phyloP scores from a whole-genome alignment of 2,888 invertebrate species.

The Mayetiola destructor region DNA sequence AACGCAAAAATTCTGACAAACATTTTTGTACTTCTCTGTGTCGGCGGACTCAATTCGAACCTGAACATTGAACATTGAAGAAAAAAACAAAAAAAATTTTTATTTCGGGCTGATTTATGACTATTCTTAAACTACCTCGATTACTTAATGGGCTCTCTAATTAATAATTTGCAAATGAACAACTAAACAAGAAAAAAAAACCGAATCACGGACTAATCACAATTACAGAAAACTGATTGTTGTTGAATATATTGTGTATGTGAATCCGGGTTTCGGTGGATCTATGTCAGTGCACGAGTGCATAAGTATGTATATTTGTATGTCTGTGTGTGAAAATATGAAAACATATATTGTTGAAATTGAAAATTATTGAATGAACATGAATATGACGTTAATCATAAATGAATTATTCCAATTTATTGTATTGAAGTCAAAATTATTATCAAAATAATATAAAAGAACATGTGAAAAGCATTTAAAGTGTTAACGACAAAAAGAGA shows the following conservation, averaged over 20 bases:
- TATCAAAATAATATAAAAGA: not conserved
- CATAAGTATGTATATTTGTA: not conserved
- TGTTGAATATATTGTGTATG: too few relatives aligned
- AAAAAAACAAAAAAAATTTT: not conserved
- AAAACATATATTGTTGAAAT: too few relatives aligned
- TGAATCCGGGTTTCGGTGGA: not conserved
- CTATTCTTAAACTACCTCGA: slow-evolving; percentile 8
- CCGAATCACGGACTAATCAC: too few relatives aligned
- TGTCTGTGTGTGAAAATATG: not conserved
- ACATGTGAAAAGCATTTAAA: slow-evolving; percentile 11
- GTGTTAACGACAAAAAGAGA: not conserved
- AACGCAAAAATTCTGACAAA: too few relatives aligned
- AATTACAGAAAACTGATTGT: too few relatives aligned
- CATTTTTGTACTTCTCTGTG: not conserved
- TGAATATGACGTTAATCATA: slow-evolving; percentile 5
- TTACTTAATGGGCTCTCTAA: slow-evolving; percentile 1
- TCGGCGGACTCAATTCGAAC: not conserved
- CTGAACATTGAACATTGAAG: not conserved
- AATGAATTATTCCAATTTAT: not conserved
- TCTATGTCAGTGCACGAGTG: not conserved
- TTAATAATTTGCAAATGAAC: too few relatives aligned
- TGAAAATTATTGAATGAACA: too few relatives aligned
- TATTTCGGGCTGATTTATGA: too few relatives aligned
- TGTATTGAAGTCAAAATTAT: not conserved
- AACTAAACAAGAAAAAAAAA: too few relatives aligned